A percentile compares a stretch with the other conserved stretches of the same genome.
phyloP scores from a whole-genome alignment of 1,140 invertebrate species.

The Macrobrachium rosenbergii region DNA sequence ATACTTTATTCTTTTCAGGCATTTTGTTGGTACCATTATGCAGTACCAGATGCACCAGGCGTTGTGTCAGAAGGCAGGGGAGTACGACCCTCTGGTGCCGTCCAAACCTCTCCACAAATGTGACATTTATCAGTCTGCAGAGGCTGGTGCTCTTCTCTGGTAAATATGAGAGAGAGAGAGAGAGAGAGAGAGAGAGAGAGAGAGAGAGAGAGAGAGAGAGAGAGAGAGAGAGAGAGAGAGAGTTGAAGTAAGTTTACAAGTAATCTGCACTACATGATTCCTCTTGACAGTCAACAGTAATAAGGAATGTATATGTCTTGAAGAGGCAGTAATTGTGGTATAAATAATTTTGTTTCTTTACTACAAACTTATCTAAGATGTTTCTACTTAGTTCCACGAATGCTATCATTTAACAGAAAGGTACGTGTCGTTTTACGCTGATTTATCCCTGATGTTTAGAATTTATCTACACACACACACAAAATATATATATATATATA shows the following conservation, averaged over 20 bases:
- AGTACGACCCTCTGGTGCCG: constrained; percentile 79
- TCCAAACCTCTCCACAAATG: constrained; percentile 86
- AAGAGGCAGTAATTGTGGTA: no score
- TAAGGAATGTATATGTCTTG: no score
- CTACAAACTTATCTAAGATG: not conserved
- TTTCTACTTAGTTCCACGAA: not conserved
- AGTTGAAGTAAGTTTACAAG: not conserved
- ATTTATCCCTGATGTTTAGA: no score
- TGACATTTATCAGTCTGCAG: constrained; percentile 86
- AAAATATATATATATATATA: no score
- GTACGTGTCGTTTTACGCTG: no score
- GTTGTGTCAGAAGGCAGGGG: constrained; percentile 83
- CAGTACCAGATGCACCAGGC: constrained; percentile 92
- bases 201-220: constrained; percentile 3
- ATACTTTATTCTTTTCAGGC: constrained; percentile 76
- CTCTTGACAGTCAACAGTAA: not conserved
- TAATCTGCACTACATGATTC: not conserved
- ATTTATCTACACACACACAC: no score
- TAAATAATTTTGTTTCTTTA: not conserved
- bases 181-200: not conserved
- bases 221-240: constrained; percentile 7
- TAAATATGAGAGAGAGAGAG: constrained; percentile 55
- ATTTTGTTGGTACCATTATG: constrained; percentile 90
- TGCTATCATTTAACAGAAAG: no score
- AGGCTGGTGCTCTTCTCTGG: constrained; percentile 78